Evolutionary conservation across 1,140 invertebrate genomes (phyloP).

Genomic region (Pseudoatta argentina): DNA sequence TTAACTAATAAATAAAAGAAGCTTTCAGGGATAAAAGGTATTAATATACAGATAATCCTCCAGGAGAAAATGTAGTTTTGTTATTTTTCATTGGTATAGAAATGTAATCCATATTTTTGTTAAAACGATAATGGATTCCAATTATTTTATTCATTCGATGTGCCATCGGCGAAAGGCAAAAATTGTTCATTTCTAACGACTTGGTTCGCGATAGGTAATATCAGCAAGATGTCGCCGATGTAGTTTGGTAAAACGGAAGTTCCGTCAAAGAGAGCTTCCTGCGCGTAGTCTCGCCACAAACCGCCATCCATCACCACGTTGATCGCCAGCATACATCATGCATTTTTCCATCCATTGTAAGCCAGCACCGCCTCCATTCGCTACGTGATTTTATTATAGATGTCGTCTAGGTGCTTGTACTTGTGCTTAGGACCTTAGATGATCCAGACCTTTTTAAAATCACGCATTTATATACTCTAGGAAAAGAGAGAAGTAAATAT

Average conservation of each 20-base stretch:
- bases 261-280: constrained; percentile 46
- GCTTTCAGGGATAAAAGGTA: background rate
- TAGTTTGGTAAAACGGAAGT: constrained; percentile 58
- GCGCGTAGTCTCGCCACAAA: constrained; percentile 37
- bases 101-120: constrained; percentile 17
- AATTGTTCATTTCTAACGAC: constrained; percentile 15
- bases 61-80: background rate
- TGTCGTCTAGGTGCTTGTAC: constrained; percentile 48
- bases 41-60: background rate
- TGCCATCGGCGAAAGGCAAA: background rate
- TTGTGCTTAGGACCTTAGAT: constrained; percentile 38
- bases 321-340: constrained; percentile 71
- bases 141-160: constrained; percentile 8
- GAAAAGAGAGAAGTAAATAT: background rate
- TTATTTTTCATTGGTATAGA: background rate
- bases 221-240: constrained; percentile 30
- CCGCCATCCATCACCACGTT: constrained; percentile 68
- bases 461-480: background rate
- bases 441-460: constrained; percentile 2
- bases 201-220: constrained; percentile 24
- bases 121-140: background rate
- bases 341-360: constrained; percentile 67
- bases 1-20: background rate
- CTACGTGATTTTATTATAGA: constrained; percentile 65
- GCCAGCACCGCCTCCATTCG: constrained; percentile 63